Evolutionary conservation across 2,113 vertebrate species (phyloP).

Genomic region (Rhinolophus sinicus): DNA sequence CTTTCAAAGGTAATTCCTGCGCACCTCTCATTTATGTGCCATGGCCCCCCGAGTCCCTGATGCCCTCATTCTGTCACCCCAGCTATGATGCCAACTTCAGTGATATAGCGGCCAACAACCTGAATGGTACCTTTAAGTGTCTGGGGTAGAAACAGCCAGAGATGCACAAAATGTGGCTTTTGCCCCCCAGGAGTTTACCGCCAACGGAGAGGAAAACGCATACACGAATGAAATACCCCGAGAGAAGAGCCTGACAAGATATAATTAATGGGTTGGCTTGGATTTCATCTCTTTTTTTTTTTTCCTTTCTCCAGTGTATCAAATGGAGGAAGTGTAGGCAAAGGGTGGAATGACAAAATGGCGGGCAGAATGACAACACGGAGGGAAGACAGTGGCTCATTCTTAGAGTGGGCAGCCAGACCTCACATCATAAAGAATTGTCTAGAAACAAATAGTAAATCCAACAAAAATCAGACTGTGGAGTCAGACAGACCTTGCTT

Average conservation of each 20-base stretch:
- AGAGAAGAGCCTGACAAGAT: neutral
- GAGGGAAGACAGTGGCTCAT: neutral
- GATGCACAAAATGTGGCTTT: neutral
- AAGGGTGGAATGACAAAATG: neutral
- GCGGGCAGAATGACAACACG: neutral
- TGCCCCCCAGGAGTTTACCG: neutral
- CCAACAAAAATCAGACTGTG: neutral
- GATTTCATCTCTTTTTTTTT: neutral
- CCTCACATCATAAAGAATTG: neutral
- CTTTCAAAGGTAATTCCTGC: neutral
- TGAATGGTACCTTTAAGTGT: neutral
- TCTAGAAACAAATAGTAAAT: conserved; percentile 23
- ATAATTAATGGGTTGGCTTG: neutral
- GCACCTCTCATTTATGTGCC: neutral
- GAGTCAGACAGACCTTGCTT: neutral
- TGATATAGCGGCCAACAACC: neutral
- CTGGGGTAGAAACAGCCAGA: neutral
- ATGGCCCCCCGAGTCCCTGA: neutral
- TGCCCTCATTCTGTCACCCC: conserved; percentile 7
- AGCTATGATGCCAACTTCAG: neutral
- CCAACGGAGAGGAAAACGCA: neutral
- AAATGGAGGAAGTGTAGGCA: neutral
- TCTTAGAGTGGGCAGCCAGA: neutral
- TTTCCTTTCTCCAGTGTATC: neutral
- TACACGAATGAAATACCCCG: neutral